Base-by-base conservation (phyloP, 2,113 vertebrate genomes). In the Hydrochoerus hydrochaeris region DNA sequence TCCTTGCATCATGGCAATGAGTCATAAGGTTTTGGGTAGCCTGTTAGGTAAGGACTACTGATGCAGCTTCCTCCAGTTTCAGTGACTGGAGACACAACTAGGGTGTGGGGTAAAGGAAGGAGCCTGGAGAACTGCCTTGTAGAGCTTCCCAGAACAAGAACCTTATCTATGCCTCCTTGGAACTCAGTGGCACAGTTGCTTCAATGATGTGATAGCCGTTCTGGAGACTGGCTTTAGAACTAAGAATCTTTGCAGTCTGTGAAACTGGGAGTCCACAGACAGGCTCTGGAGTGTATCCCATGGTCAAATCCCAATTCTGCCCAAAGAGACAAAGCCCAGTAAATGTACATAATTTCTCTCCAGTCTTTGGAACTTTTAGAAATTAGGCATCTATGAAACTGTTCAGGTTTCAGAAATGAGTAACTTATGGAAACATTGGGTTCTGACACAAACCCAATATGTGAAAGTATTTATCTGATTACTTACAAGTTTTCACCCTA, bases 321-420 rank as follows among this genome's bases (percentile, higher is more conserved):
- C 49, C 54, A 22, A 41, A 46, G 5, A 69, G 16, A 85, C 69
- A 92, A 65, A 65, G 62, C 3, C 52, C 11, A 60, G 26, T 60
- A 41, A 90, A 83, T 78, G 54, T 88, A 71, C 12, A 71, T n/a
- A 38, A 77, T 41, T 82, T 41, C 7, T 67, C 19, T 46, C 54
- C 7, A 93, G 8, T 78, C 28, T 54, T 44, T 46, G 63, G 26
- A 30, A 89, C 38, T 63, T 91, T 8, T 69, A 46, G 84, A 92
- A 85, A 69, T 85, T 67, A 85, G 14, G 24, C 81, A 85, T 80
- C 28, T 84, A 20, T 71, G 49, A 96, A n/a, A 38, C 38, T 69
- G 35, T 69, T 20, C 35, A 69, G n/a, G 67, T 69, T n/a, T 38
- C 35, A 38, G 22, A 95, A 92, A 60, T 93, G 80, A 97, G 11